Evolutionary conservation across 2,888 invertebrate species (phyloP), one percentile per base, ranked within the genome.

Genomic region (Catotricha subobsoleta): DNA sequence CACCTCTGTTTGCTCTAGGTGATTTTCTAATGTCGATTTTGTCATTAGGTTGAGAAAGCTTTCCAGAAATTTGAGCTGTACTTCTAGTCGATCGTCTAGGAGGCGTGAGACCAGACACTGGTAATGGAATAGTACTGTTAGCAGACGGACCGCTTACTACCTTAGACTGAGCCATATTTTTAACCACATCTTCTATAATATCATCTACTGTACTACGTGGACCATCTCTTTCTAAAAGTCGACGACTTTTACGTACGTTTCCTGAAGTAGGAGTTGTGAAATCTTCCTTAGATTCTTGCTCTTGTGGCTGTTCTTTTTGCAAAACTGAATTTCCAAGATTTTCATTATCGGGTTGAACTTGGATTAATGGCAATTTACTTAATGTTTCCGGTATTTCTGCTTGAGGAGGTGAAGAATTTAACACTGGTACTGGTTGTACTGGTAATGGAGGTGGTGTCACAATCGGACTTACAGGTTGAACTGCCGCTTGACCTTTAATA

Each of bases 101-200:
- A 13, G 59, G 64, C 2, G 61, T 62, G 45, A 57, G 59, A 7
- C 55, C 54, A 6, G 18, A 23, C 13, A 21, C 15, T 21, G 13
- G 12, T 23, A 15, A 20, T 23, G 36, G 16, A n/a, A 29, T 7
- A n/a, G 18, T 21, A 20, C 20, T 7, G 21, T 30, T 6, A 6
- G 33, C 16, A 16, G 40, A 20, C 16, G 36, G 19, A 16, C 33
- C 33, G 19, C 27, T 38, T 12, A 27, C 38, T 13, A 21, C 33
- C 33, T 33, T 39, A n/a, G 9, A 10, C 12, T 43, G 46, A 0
- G 57, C 53, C 1, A 72, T 64, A 44, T 81, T 80, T 48, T 83
- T 76, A 2, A 87, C 76, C 1, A 88, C 87, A 53, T 91, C 88
- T 49, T 92, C 91, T 47, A 90, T 88, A 12, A 83, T 74, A 51